These are phyloP conservation scores for Scalopus aquaticus DNA, from an alignment of 2,113 vertebrate genomes.

Conservation along the genomic window DNA sequence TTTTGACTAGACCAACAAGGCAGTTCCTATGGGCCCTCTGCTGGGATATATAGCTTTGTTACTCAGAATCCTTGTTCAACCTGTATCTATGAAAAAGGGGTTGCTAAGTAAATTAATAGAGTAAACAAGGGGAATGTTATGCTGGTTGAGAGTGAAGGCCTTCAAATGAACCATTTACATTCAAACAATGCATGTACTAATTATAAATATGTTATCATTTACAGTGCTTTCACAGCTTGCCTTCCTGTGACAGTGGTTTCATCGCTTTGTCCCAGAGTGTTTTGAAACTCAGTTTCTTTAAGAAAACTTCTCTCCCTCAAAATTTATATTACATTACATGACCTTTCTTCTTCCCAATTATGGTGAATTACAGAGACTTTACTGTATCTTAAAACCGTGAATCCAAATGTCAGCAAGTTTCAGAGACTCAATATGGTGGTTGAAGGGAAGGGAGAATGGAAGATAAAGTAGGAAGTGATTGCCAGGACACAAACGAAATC, in stretches of 20 bases:
- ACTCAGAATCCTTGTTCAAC: slow-evolving; percentile 44
- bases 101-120: slow-evolving; percentile 49
- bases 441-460: not conserved
- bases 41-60: not conserved
- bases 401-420: not conserved
- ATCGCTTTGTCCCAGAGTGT: not conserved
- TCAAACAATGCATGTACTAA: not conserved
- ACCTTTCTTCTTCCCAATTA: not conserved
- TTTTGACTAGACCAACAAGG: slow-evolving; percentile 48
- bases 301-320: slow-evolving; percentile 15
- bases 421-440: not conserved
- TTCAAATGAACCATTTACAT: not conserved
- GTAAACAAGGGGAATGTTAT: slow-evolving; percentile 14
- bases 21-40: slow-evolving; percentile 49
- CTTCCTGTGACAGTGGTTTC: not conserved
- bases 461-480: not conserved
- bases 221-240: not conserved
- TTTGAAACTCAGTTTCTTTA: slow-evolving; percentile 10
- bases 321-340: not conserved
- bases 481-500: not conserved
- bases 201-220: not conserved
- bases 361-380: slow-evolving; percentile 2
- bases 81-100: not conserved
- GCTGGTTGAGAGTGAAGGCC: not conserved
- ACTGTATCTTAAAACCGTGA: not conserved